A percentile compares a stretch with the other conserved stretches of the same genome.
Conservation (phyloP, 2,113 vertebrate genomes). For the Andinoacara biseriatus region DNA sequence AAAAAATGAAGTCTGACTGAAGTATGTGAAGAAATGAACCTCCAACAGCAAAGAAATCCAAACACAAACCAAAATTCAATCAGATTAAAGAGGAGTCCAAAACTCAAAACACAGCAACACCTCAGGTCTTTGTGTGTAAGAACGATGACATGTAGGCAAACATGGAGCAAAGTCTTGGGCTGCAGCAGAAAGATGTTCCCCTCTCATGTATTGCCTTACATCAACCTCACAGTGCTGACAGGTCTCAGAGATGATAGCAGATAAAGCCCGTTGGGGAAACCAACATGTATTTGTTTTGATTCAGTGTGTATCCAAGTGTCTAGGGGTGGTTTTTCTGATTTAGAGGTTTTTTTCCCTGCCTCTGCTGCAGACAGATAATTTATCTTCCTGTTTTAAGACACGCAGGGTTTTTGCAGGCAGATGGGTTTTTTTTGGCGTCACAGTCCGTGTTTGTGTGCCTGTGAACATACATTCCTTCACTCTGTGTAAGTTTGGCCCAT, state of each 20-base stretch:
- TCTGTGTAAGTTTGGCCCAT: constrained; percentile 21
- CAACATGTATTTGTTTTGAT: not conserved
- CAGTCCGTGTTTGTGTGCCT: not conserved
- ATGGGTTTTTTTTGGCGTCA: constrained; percentile 14
- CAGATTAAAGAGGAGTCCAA: not conserved
- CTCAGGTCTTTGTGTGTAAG: not conserved
- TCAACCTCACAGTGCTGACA: not conserved
- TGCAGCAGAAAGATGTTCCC: not conserved
- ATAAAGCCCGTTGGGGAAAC: not conserved
- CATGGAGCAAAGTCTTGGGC: not conserved
- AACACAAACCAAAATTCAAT: not conserved
- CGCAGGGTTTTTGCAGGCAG: not conserved
- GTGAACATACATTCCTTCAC: constrained; percentile 39
- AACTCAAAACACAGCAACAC: not conserved
- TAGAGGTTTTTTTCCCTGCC: not conserved
- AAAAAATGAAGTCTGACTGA: too few relatives aligned
- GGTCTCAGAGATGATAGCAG: not conserved
- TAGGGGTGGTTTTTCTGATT: not conserved
- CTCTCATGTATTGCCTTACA: not conserved
- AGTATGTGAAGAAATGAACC: too few relatives aligned
- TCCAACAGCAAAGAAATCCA: not conserved
- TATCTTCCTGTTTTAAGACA: constrained; percentile 4
- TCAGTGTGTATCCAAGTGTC: not conserved
- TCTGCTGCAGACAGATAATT: not conserved
- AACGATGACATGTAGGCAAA: fast-evolving